Conservation (phyloP, 2,888 invertebrate species). For the Macropis europaea region DNA sequence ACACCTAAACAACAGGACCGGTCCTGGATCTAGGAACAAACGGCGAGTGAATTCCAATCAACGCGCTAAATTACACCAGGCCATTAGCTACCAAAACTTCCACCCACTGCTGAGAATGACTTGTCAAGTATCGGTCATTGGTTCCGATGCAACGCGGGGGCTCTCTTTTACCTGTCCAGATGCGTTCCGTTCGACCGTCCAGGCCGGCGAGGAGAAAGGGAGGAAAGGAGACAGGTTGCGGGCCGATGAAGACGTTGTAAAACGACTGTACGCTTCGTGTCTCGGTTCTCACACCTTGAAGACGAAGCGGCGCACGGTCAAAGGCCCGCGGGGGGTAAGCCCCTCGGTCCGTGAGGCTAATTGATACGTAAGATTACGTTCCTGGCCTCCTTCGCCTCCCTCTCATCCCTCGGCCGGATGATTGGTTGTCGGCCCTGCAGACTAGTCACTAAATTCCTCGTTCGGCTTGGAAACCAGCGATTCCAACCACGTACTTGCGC, state of each 20-base stretch:
- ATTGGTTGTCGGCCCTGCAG: constrained; percentile 73
- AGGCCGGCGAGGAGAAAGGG: constrained; percentile 6
- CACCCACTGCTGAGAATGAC: constrained; percentile 52
- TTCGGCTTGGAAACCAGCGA: constrained; percentile 52
- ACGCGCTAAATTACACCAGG: constrained; percentile 53
- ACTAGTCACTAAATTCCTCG: constrained; percentile 75
- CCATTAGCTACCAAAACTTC: constrained; percentile 58
- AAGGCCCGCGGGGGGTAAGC: constrained; percentile 80
- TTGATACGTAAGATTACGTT: constrained; percentile 80
- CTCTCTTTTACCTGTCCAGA: constrained; percentile 55
- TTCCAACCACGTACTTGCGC: not conserved
- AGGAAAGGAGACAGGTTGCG: constrained; percentile 25
- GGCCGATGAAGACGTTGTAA: constrained; percentile 76
- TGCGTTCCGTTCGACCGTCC: constrained; percentile 33
- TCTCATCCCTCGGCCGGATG: constrained; percentile 65
- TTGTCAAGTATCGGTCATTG: constrained; percentile 51
- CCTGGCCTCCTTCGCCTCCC: constrained; percentile 60
- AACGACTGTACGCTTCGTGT: constrained; percentile 71
- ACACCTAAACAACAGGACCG: too few species aligned
- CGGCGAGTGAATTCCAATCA: constrained; percentile 48
- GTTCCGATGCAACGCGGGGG: constrained; percentile 42
- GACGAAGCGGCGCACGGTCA: constrained; percentile 78
- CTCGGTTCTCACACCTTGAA: constrained; percentile 78
- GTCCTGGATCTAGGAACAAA: constrained; percentile 22
- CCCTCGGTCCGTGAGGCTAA: constrained; percentile 79